Evolutionary conservation across 2,113 vertebrate species (phyloP), one percentile per base, ranked within the genome.

Genomic region (Vicugna pacos): DNA sequence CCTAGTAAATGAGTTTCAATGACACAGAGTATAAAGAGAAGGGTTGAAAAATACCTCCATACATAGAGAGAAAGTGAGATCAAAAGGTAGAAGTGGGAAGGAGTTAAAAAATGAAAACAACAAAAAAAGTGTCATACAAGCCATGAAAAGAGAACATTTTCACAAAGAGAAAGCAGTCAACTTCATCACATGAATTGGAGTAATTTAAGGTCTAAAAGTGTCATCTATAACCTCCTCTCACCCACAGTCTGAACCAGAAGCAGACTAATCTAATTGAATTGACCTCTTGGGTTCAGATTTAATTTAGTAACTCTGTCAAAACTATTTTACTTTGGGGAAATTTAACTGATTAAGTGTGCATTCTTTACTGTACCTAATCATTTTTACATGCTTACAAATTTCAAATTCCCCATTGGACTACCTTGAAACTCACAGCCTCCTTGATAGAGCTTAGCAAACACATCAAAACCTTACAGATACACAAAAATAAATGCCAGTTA

Each of bases 211-310:
- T 91, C 89, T 65, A n/a, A 26, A 84, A 56, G 1, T 26, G 8
- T 62, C 65, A 81, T 60, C 60, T 56, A 0, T 87, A 67, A 85
- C 48, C 70, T 81, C 11, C 16, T 64, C 17, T 75, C 32, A 30
- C 10, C 9, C 32, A 1, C 15, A 60, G 17, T 46, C 22, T 50
- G 28, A 92, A 65, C 46, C 20, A 93, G 87, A 60, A 95, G 73
- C 56, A 48, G 60, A 81, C 62, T 81, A 67, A 89, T 92, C 79
- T 91, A 82, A 93, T 85, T 97, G 48, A 96, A 91, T 81, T 97
- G 97, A 97, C 80, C 94, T 92, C 65, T 58, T 67, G 48, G 24
- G 88, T 85, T 95, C 90, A 94, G 56, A 86, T 48, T 73, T 89
- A 94, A 95, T 97, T 94, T 50, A n/a, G 48, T 56, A 93, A 79